Conservation (phyloP, 2,113 vertebrate genomes). For the Hippocampus mohnikei region DNA sequence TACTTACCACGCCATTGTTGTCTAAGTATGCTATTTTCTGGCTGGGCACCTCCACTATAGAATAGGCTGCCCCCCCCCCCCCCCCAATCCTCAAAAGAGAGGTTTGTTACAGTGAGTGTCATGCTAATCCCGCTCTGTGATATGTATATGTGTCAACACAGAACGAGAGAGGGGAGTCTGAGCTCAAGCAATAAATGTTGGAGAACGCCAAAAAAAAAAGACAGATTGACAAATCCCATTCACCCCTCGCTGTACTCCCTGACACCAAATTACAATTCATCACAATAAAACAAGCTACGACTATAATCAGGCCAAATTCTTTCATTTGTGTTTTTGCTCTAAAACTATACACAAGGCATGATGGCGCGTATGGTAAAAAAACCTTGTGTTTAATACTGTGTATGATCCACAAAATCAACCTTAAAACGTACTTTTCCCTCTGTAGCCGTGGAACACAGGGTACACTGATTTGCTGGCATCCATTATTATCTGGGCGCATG, state of each 20-base stretch:
- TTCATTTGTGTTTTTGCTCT: slow-evolving; percentile 27
- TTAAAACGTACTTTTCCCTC: too few relatives aligned
- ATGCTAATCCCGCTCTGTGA: slow-evolving; percentile 70
- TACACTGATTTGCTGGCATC: too few relatives aligned
- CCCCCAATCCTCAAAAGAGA: slow-evolving; percentile 43
- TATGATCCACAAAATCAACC: too few relatives aligned
- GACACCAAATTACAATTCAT: slow-evolving; percentile 71
- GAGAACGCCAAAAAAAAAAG: slow-evolving; percentile 47
- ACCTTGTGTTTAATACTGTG: too few relatives aligned
- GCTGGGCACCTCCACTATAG: slow-evolving; percentile 71
- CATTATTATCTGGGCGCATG: too few relatives aligned
- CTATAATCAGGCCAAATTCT: slow-evolving; percentile 40
- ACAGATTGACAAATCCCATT: slow-evolving; percentile 56
- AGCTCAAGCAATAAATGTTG: slow-evolving; percentile 53
- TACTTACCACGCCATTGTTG: slow-evolving; percentile 73
- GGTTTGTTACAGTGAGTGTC: slow-evolving; percentile 70
- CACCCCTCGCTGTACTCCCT: slow-evolving; percentile 53
- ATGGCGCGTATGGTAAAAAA: too few relatives aligned
- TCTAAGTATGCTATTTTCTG: slow-evolving; percentile 75
- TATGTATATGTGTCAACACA: slow-evolving; percentile 73
- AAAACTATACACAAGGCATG: neutral
- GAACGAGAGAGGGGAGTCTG: slow-evolving; percentile 57
- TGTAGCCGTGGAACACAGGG: too few relatives aligned
- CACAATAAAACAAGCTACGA: slow-evolving; percentile 52
- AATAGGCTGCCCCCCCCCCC: slow-evolving; percentile 43